Conservation (phyloP, 2,888 invertebrate genomes). For the Auanema sp. region DNA sequence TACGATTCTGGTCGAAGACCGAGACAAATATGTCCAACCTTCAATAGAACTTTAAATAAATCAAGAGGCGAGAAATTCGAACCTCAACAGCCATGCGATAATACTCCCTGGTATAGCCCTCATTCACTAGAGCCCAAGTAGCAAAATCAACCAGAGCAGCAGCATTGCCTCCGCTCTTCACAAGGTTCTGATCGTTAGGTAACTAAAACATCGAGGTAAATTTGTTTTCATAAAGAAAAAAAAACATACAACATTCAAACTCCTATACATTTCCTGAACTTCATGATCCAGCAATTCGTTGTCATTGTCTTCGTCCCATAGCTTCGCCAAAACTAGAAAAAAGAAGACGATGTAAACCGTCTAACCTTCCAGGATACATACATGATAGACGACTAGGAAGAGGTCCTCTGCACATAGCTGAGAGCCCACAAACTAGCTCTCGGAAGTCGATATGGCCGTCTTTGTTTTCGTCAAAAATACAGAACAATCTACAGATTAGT, state of each 20-base stretch:
- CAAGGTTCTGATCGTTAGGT: conserved; percentile 22
- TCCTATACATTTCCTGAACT: conserved; percentile 34
- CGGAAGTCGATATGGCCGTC: conserved; percentile 92
- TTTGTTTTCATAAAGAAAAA: background rate
- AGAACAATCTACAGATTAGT: conserved; percentile 68
- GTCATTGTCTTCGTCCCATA: conserved; percentile 53
- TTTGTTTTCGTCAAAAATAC: conserved; percentile 86
- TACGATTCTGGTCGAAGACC: conserved; percentile 47
- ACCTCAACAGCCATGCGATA: conserved; percentile 33
- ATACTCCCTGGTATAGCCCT: conserved; percentile 30
- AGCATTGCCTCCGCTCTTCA: conserved; percentile 26
- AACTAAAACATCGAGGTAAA: conserved; percentile 18
- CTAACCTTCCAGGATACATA: too few species aligned
- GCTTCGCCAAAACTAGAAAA: conserved; percentile 47
- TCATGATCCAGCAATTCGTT: conserved; percentile 41
- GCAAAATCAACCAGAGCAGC: conserved; percentile 48
- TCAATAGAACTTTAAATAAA: conserved; percentile 2
- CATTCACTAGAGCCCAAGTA: conserved; percentile 45
- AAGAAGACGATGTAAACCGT: background rate
- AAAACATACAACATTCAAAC: conserved; percentile 36
- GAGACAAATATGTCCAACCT: conserved; percentile 55
- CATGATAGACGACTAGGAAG: conserved; percentile 80
- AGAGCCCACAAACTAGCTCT: conserved; percentile 90
- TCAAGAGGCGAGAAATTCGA: background rate
- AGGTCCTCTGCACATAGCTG: conserved; percentile 88